phyloP scores from a whole-genome alignment of 2,797 vertebrate species.

The Typhlichthys eigenmanni region DNA sequence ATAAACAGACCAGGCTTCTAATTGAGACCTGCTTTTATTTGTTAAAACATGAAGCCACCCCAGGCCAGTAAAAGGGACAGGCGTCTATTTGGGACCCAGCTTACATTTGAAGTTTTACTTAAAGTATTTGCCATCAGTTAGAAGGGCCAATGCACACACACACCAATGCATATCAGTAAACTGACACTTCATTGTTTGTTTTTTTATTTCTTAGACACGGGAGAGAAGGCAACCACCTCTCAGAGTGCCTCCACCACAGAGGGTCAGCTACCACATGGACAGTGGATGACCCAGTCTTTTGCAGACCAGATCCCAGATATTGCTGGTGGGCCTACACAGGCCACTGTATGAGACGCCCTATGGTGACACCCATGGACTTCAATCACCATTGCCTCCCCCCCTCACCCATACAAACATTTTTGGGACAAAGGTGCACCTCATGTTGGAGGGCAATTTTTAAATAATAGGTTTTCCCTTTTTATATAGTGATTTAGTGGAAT shows the following conservation, averaged over 20 bases:
- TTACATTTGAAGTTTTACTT: too few species aligned
- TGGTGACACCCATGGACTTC: constrained; percentile 29
- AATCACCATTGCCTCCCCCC: constrained; percentile 19
- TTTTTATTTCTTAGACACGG: constrained; percentile 45
- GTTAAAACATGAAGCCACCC: too few species aligned
- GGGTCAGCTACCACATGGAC: constrained; percentile 79
- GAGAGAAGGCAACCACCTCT: constrained; percentile 60
- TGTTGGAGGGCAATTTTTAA: constrained; percentile 17
- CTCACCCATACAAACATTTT: background rate
- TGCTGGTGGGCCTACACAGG: constrained; percentile 54
- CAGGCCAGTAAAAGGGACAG: too few species aligned
- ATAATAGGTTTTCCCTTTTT: constrained; percentile 42
- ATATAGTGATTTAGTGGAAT: constrained; percentile 43
- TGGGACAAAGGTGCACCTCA: constrained; percentile 23
- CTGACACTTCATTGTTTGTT: background rate
- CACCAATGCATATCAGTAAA: too few species aligned
- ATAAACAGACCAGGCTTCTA: too few species aligned
- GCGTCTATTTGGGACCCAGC: too few species aligned
- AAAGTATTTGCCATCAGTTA: too few species aligned
- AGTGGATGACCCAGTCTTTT: constrained; percentile 87
- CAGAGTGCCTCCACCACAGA: constrained; percentile 47
- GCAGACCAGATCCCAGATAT: constrained; percentile 86
- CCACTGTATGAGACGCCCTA: constrained; percentile 31
- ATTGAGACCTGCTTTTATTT: too few species aligned
- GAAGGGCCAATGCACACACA: too few species aligned